These are phyloP conservation scores for Drosophila erecta DNA, from an alignment of 1,140 invertebrate genomes.

Conservation along the genomic window DNA sequence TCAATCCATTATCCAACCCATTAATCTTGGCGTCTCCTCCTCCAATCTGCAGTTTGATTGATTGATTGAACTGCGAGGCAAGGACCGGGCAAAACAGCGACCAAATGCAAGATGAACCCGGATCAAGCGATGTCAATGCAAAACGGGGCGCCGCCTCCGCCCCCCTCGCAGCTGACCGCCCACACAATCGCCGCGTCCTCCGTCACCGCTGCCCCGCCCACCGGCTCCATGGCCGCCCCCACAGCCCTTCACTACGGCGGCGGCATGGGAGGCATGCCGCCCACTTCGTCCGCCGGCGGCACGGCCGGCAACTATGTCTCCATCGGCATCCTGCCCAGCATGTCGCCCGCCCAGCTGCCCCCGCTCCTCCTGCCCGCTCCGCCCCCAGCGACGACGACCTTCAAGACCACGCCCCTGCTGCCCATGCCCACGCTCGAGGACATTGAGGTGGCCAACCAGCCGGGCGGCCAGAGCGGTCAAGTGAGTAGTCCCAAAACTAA, in stretches of 20 bases:
- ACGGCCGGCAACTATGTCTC: slow-evolving; percentile 59
- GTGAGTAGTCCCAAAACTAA: not conserved
- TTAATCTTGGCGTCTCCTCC: no score
- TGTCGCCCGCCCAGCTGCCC: slow-evolving; percentile 37
- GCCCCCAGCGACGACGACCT: slow-evolving; percentile 49
- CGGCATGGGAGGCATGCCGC: slow-evolving; percentile 4
- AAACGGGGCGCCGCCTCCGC: slow-evolving; percentile 59
- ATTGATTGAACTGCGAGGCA: slow-evolving; percentile 13
- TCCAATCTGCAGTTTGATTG: not conserved
- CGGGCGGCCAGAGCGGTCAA: slow-evolving; percentile 17
- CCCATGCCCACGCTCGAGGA: slow-evolving; percentile 76
- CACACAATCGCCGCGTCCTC: slow-evolving; percentile 33
- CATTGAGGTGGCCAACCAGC: slow-evolving; percentile 61
- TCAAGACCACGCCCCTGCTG: slow-evolving; percentile 71
- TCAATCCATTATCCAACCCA: no score
- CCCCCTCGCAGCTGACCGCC: slow-evolving; percentile 56
- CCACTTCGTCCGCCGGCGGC: slow-evolving; percentile 39
- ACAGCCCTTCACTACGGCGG: slow-evolving; percentile 26
- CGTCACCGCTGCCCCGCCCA: slow-evolving; percentile 16
- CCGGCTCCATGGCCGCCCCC: slow-evolving; percentile 33
- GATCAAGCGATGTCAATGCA: slow-evolving; percentile 64
- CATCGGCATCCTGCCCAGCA: slow-evolving; percentile 66
- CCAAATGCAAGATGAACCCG: slow-evolving; percentile 77
- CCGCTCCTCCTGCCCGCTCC: slow-evolving; percentile 56
- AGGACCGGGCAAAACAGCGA: slow-evolving; percentile 34